Conservation (phyloP, 2,888 invertebrate species). For the Cataglyphis albicans region DNA sequence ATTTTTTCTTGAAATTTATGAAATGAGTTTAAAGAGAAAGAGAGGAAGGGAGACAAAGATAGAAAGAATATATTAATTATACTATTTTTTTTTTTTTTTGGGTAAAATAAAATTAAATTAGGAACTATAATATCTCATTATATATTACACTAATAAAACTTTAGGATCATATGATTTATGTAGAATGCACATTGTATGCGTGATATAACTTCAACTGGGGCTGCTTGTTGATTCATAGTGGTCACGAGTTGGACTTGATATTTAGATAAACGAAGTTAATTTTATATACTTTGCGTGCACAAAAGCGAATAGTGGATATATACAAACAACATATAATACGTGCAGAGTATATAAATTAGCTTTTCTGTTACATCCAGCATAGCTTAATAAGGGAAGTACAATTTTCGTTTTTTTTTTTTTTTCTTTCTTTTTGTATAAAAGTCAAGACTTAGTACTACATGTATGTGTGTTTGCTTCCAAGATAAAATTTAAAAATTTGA, state of each 20-base stretch:
- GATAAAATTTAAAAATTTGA: not conserved
- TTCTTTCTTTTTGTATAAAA: not conserved
- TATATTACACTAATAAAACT: slow-evolving; percentile 16
- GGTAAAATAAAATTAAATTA: not conserved
- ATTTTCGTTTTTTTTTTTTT: no score
- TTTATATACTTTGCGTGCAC: slow-evolving; percentile 51
- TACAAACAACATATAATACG: slow-evolving; percentile 19
- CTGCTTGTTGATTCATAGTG: slow-evolving; percentile 34
- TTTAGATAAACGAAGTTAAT: slow-evolving; percentile 39
- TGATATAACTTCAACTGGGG: slow-evolving; percentile 35
- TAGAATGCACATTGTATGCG: slow-evolving; percentile 32
- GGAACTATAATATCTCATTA: slow-evolving; percentile 1
- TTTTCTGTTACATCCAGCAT: not conserved
- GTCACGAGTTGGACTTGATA: slow-evolving; percentile 45
- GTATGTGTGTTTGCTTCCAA: not conserved
- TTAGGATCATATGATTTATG: slow-evolving; percentile 21
- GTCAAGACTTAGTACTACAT: not conserved
- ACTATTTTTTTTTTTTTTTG: not conserved
- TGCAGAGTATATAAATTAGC: slow-evolving; percentile 32
- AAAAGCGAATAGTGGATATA: slow-evolving; percentile 12
- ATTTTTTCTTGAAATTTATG: not conserved
- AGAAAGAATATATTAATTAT: not conserved
- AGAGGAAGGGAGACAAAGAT: not conserved
- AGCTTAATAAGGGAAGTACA: not conserved
- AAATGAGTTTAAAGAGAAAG: not conserved